Evolutionary conservation across 2,113 vertebrate genomes (phyloP).

Genomic region (Rana temporaria): DNA sequence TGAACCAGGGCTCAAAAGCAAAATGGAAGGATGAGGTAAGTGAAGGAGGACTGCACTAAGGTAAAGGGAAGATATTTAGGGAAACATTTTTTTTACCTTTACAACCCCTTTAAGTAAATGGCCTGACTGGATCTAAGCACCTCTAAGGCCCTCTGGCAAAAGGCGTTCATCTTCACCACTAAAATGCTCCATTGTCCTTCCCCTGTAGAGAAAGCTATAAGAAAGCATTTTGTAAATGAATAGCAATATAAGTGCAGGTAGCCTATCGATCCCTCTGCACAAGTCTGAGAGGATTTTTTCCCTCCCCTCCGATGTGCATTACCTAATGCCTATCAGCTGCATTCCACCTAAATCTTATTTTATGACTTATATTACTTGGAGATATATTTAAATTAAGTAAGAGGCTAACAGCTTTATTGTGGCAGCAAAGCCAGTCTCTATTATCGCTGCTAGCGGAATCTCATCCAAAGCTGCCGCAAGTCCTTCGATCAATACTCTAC

Average conservation of each 20-base stretch:
- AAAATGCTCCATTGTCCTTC: neutral
- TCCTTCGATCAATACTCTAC: neutral
- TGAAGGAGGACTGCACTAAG: no score
- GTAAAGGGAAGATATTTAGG: no score
- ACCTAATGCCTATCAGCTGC: conserved; percentile 1
- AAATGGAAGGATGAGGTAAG: no score
- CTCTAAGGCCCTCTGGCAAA: neutral
- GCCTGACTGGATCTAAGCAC: neutral
- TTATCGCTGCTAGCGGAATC: neutral
- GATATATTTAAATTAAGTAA: conserved; percentile 1
- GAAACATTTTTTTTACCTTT: no score
- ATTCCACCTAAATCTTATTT: conserved; percentile 3
- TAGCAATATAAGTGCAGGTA: conserved; percentile 8
- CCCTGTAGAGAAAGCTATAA: neutral
- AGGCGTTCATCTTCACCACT: neutral
- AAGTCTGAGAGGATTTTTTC: neutral
- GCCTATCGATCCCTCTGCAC: conserved; percentile 24
- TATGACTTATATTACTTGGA: conserved; percentile 16
- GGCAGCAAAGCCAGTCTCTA: neutral
- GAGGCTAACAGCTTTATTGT: neutral
- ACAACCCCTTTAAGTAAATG: no score
- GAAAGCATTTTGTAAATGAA: conserved; percentile 7
- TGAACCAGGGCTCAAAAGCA: no score
- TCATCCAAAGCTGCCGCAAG: neutral
- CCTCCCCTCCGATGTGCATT: neutral